These are phyloP conservation scores for Pterobdella sp. DNA, from an alignment of 2,888 invertebrate species.

Conservation along the genomic window DNA sequence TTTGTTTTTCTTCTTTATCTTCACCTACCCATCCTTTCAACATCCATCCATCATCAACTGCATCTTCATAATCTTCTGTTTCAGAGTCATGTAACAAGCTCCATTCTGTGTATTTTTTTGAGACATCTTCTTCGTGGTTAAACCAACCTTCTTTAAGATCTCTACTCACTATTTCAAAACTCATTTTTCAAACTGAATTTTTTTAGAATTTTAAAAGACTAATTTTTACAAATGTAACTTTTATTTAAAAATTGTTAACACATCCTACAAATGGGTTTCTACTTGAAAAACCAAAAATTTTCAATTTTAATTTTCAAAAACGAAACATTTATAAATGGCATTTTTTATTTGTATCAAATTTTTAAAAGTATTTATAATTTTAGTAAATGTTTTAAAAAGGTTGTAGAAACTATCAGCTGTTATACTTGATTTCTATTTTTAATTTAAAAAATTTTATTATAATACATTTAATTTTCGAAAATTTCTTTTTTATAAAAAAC, in stretches of 20 bases:
- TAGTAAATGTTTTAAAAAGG: too few relatives aligned
- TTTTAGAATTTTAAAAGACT: neutral
- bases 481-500: too few relatives aligned
- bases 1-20: slow-evolving; percentile 22
- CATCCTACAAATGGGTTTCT: too few relatives aligned
- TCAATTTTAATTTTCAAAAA: too few relatives aligned
- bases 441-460: too few relatives aligned
- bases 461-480: too few relatives aligned
- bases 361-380: too few relatives aligned
- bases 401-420: too few relatives aligned
- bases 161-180: neutral
- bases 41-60: slow-evolving; percentile 11
- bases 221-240: neutral
- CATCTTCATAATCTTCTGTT: slow-evolving; percentile 11
- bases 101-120: neutral
- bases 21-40: slow-evolving; percentile 6
- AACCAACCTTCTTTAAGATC: neutral
- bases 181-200: neutral
- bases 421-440: too few relatives aligned
- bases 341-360: too few relatives aligned
- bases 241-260: neutral
- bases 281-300: too few relatives aligned
- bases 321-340: too few relatives aligned
- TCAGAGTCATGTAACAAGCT: neutral
- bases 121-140: neutral